phyloP scores from a whole-genome alignment of 2,797 vertebrate species.

The Myotis pilosus region DNA sequence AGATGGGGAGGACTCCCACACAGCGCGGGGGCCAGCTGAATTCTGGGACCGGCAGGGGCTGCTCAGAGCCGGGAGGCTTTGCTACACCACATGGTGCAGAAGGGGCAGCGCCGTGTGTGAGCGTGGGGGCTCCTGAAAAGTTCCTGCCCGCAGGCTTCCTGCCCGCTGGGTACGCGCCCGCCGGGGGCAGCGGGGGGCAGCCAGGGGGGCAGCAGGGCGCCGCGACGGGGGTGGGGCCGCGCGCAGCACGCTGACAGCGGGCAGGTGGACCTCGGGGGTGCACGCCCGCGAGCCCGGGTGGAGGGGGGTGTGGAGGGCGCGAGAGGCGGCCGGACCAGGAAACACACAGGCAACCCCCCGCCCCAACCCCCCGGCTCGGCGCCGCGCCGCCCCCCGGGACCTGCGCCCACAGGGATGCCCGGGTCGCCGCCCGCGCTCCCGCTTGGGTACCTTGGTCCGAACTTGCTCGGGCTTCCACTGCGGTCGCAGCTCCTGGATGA shows the following conservation, averaged over 20 bases:
- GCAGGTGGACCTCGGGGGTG: conserved; percentile 46
- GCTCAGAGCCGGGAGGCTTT: background rate
- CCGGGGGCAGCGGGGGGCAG: background rate
- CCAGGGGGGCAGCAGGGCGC: background rate
- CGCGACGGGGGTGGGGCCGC: conserved; percentile 40
- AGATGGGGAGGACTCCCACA: background rate
- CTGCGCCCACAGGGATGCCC: conserved; percentile 25
- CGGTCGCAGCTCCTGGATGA: conserved; percentile 93
- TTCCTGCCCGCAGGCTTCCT: conserved; percentile 35
- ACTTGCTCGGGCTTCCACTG: conserved; percentile 88
- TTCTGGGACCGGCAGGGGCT: background rate
- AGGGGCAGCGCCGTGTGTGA: background rate
- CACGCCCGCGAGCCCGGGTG: background rate
- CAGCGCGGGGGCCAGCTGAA: background rate
- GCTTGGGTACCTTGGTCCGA: conserved; percentile 89
- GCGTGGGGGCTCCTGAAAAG: conserved; percentile 40
- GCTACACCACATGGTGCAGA: background rate
- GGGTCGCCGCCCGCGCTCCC: background rate
- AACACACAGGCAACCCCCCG: background rate
- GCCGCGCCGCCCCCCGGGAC: conserved; percentile 8
- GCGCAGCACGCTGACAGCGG: background rate
- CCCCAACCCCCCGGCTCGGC: background rate
- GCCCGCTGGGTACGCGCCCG: background rate
- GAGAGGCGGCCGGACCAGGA: background rate
- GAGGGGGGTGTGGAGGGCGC: background rate